A percentile compares a stretch with the other conserved stretches of the same genome.
phyloP scores from a whole-genome alignment of 2,113 vertebrate genomes.

The Aplodontia rufa region DNA sequence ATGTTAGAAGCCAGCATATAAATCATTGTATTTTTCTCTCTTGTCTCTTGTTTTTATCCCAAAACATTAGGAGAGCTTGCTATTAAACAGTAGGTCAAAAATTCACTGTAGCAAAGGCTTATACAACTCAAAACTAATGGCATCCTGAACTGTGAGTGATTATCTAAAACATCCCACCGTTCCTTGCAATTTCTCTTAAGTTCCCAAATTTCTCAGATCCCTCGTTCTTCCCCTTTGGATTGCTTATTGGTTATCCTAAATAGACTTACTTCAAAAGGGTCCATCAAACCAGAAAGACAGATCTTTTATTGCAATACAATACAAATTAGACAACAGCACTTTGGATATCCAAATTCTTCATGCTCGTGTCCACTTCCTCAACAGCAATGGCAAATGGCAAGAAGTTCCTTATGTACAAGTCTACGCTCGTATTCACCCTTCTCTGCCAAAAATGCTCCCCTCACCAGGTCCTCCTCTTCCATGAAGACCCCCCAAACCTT shows the following conservation, averaged over 20 bases:
- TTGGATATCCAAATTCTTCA: not conserved
- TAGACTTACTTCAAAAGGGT: too few relatives aligned
- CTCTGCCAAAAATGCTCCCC: not conserved
- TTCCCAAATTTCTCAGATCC: too few relatives aligned
- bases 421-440: not conserved
- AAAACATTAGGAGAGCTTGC: not conserved
- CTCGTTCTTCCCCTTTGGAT: too few relatives aligned
- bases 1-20: not conserved
- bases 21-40: not conserved
- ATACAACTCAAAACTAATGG: not conserved
- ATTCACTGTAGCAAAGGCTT: not conserved
- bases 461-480: not conserved
- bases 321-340: too few relatives aligned
- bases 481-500: not conserved
- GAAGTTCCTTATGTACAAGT: not conserved
- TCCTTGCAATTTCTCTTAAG: too few relatives aligned
- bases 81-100: not conserved
- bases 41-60: not conserved
- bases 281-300: not conserved
- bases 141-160: not conserved
- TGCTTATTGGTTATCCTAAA: too few relatives aligned
- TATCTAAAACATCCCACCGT: too few relatives aligned
- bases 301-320: not conserved
- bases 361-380: not conserved
- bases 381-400: not conserved